Evolutionary conservation across 2,797 vertebrate genomes (phyloP).

Genomic region (Eupleurogrammus muticus): DNA sequence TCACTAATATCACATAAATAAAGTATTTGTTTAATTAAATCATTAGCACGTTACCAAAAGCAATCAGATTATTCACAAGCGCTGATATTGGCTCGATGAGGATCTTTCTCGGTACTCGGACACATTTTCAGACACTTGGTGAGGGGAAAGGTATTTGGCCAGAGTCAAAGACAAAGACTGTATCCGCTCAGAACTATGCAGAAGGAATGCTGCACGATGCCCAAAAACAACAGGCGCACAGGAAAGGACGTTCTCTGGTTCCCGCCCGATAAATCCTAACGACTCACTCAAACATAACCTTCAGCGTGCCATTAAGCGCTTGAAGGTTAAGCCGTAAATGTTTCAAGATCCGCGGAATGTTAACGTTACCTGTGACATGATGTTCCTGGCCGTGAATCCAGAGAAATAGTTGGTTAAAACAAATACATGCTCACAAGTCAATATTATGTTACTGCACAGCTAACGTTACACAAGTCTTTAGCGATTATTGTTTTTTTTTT

Average conservation of each 20-base stretch:
- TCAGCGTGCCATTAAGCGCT: constrained; percentile 33
- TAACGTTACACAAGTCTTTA: constrained; percentile 13
- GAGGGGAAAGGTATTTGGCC: constrained; percentile 63
- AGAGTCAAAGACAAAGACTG: constrained; percentile 20
- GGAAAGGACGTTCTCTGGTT: constrained; percentile 15
- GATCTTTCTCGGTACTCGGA: too few relatives aligned
- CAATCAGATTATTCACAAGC: neutral
- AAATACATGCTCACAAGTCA: constrained; percentile 24
- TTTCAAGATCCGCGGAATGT: constrained; percentile 15
- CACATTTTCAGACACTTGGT: constrained; percentile 49
- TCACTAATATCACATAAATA: neutral
- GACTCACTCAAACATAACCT: constrained; percentile 47
- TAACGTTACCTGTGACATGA: constrained; percentile 12
- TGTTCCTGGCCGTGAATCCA: constrained; percentile 47
- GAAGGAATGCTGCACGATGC: constrained; percentile 58
- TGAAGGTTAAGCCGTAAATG: constrained; percentile 43
- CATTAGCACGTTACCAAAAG: neutral
- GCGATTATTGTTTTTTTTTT: constrained; percentile 14
- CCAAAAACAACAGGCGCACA: constrained; percentile 56
- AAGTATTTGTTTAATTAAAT: neutral
- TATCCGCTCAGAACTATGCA: constrained; percentile 48
- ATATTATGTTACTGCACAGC: constrained; percentile 29
- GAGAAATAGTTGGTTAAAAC: constrained; percentile 42
- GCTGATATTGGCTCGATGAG: too few relatives aligned
- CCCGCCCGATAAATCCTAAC: constrained; percentile 34